A percentile compares a stretch with the other conserved stretches of the same genome.
These are phyloP conservation scores for Scopus umbretta DNA, from an alignment of 2,113 vertebrate genomes.

Conservation along the genomic window DNA sequence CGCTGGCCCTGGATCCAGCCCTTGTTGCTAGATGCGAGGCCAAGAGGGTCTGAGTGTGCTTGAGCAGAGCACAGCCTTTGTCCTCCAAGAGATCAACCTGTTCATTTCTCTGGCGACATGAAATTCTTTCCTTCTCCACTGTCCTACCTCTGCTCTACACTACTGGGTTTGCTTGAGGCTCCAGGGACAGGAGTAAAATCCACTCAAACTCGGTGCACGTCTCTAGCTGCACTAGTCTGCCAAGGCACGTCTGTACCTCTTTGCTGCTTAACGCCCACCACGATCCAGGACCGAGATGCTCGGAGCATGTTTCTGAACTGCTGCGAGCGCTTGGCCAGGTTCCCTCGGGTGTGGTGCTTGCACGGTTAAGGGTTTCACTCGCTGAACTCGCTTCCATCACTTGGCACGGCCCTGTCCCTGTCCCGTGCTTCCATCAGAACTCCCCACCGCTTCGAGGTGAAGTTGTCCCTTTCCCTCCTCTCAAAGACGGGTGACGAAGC, in stretches of 20 bases:
- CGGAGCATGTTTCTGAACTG: neutral
- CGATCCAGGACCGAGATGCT: accelerated
- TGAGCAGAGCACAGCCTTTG: neutral
- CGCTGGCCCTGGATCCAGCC: neutral
- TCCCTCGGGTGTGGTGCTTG: neutral
- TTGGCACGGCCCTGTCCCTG: neutral
- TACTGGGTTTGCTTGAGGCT: neutral
- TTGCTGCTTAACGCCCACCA: neutral
- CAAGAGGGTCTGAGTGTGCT: neutral
- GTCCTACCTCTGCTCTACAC: neutral
- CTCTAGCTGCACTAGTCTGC: neutral
- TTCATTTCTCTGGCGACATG: neutral
- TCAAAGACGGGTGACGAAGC: neutral
- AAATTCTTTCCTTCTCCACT: neutral
- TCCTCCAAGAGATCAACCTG: neutral
- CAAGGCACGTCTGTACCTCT: neutral
- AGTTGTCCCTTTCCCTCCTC: neutral
- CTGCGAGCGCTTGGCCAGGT: neutral
- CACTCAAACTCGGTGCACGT: neutral
- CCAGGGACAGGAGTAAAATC: neutral
- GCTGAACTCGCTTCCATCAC: neutral
- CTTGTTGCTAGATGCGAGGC: neutral
- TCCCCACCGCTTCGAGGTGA: neutral
- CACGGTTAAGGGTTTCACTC: neutral
- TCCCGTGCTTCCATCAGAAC: neutral